A percentile compares a stretch with the other conserved stretches of the same genome.
phyloP scores from a whole-genome alignment of 2,888 invertebrate genomes.

The Eristalis pertinax region DNA sequence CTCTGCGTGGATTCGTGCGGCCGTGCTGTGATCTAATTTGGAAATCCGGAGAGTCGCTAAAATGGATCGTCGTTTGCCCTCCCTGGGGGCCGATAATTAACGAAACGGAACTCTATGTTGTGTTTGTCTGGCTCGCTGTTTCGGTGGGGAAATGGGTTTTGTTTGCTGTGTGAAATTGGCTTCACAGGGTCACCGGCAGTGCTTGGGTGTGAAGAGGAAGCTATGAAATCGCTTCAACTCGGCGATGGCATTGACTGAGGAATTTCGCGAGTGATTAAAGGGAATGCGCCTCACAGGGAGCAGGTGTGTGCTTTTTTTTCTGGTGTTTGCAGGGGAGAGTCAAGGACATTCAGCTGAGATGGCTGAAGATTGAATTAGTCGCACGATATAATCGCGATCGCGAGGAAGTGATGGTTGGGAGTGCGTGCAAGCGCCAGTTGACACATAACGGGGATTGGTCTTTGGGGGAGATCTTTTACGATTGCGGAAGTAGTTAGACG shows the following conservation, averaged over 20 bases:
- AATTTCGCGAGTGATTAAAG: neutral
- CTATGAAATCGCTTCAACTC: slow-evolving; percentile 7
- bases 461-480: too few species aligned
- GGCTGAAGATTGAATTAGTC: neutral
- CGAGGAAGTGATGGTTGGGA: too few species aligned
- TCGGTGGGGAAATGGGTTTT: neutral
- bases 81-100: slow-evolving; percentile 32
- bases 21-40: slow-evolving; percentile 36
- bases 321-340: neutral
- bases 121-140: neutral
- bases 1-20: neutral
- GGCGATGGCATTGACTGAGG: slow-evolving; percentile 3
- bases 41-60: slow-evolving; percentile 7
- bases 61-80: slow-evolving; percentile 1
- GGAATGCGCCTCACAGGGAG: neutral
- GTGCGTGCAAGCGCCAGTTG: too few species aligned
- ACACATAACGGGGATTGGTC: too few species aligned
- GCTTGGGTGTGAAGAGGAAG: slow-evolving; percentile 5
- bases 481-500: too few species aligned
- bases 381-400: neutral
- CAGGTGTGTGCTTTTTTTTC: neutral
- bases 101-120: neutral
- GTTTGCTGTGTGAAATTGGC: neutral
- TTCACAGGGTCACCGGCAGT: slow-evolving; percentile 12
- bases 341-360: neutral